Evolutionary conservation across 2,888 invertebrate genomes (phyloP).

Genomic region (Sminthurinus aureus): DNA sequence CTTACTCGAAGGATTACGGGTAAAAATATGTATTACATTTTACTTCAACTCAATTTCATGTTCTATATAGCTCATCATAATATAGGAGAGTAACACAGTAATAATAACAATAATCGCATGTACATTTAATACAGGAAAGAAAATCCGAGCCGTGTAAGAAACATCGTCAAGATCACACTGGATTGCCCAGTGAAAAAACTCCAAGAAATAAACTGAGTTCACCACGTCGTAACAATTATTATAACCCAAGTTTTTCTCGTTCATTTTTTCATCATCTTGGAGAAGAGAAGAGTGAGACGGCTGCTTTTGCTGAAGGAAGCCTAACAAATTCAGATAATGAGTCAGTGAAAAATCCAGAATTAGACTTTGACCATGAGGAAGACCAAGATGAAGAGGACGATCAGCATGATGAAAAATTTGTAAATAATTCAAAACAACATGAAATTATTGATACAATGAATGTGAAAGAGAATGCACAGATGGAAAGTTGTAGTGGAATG

Average conservation of each 20-base stretch:
- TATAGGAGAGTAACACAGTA: not conserved
- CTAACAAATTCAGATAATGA: slow-evolving; percentile 57
- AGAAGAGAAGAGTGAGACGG: slow-evolving; percentile 56
- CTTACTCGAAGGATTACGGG: slow-evolving; percentile 53
- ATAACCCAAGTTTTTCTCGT: too few species aligned
- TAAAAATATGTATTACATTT: slow-evolving; percentile 6
- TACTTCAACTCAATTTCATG: not conserved
- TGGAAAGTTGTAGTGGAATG: not conserved
- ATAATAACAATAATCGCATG: not conserved
- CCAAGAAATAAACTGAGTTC: slow-evolving; percentile 26
- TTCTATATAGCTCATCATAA: not conserved
- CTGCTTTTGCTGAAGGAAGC: slow-evolving; percentile 57
- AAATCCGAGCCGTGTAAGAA: slow-evolving; percentile 53
- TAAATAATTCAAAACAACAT: not conserved
- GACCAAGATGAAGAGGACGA: not conserved
- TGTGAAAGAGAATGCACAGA: not conserved
- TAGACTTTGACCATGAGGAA: slow-evolving; percentile 29
- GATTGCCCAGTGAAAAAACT: not conserved
- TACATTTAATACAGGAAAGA: slow-evolving; percentile 46
- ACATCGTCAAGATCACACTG: slow-evolving; percentile 38
- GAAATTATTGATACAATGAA: not conserved
- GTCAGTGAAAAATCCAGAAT: slow-evolving; percentile 39
- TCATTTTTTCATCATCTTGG: too few species aligned
- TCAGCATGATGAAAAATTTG: not conserved
- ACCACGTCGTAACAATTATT: slow-evolving; percentile 8